phyloP scores from a whole-genome alignment of 2,888 invertebrate genomes.

The Dinocampus coccinellae region DNA sequence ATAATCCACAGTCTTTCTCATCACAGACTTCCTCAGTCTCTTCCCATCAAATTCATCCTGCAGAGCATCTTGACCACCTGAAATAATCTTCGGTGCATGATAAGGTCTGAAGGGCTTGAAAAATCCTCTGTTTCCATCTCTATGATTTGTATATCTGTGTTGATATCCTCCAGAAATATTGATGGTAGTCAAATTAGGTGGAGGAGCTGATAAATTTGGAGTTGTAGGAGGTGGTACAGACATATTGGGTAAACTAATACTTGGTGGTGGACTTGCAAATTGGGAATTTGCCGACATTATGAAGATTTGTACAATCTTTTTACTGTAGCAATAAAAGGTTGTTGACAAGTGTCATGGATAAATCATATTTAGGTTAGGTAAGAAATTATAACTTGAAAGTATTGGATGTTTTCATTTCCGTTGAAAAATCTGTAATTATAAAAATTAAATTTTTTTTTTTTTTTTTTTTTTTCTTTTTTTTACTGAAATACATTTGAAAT shows the following conservation, averaged over 20 bases:
- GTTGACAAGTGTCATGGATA: conserved; percentile 3
- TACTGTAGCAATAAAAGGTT: not conserved
- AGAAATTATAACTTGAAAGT: not conserved
- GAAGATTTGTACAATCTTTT: not conserved
- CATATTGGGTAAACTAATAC: conserved; percentile 70
- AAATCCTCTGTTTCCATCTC: conserved; percentile 65
- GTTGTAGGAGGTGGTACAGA: conserved; percentile 64
- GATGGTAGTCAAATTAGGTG: conserved; percentile 66
- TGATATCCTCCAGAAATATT: conserved; percentile 63
- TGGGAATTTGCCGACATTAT: conserved; percentile 62
- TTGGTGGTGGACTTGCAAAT: conserved; percentile 62
- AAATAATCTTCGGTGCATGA: conserved; percentile 66
- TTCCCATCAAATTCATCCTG: conserved; percentile 96
- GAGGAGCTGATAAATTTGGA: conserved; percentile 67
- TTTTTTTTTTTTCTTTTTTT: no score
- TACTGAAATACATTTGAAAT: no score
- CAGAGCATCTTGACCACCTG: conserved; percentile 63
- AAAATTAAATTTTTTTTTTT: not conserved
- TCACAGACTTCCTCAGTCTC: conserved; percentile 93
- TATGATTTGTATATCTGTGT: conserved; percentile 60
- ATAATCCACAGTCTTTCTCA: conserved; percentile 98
- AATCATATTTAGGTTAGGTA: conserved; percentile 10
- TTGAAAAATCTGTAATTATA: not conserved
- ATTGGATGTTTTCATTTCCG: not conserved
- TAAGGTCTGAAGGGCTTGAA: conserved; percentile 71